Evolutionary conservation across 2,888 invertebrate genomes (phyloP).

Genomic region (Orchesella flavescens): DNA sequence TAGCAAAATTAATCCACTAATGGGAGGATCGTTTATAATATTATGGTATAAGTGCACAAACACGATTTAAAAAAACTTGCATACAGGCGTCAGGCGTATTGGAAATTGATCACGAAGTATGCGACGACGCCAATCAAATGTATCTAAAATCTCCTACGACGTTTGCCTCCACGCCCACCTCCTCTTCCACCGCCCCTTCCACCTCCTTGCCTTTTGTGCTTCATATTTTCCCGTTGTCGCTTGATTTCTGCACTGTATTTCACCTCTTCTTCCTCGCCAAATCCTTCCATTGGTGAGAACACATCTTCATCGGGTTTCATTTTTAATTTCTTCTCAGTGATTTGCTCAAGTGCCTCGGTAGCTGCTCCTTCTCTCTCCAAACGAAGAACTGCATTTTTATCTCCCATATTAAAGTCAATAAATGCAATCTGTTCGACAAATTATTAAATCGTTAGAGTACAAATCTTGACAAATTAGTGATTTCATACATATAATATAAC

Average conservation of each 20-base stretch:
- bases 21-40: too few species aligned
- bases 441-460: too few species aligned
- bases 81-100: too few species aligned
- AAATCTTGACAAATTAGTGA: constrained; percentile 69
- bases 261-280: constrained; percentile 58
- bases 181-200: constrained; percentile 57
- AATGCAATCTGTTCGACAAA: constrained; percentile 77
- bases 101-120: too few species aligned
- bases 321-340: constrained; percentile 66
- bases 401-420: constrained; percentile 85
- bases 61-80: too few species aligned
- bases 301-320: constrained; percentile 47
- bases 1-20: too few species aligned
- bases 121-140: not conserved
- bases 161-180: constrained; percentile 60
- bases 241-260: constrained; percentile 63
- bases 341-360: constrained; percentile 74
- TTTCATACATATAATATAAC: constrained; percentile 1
- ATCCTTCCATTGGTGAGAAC: constrained; percentile 30
- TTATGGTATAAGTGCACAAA: too few species aligned
- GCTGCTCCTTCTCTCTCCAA: constrained; percentile 83
- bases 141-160: constrained; percentile 39
- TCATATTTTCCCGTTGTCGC: constrained; percentile 36
- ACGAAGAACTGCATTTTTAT: constrained; percentile 83
- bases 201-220: constrained; percentile 43